Evolutionary conservation across 1,140 invertebrate genomes (phyloP).

Genomic region (Bombus sibiricus): DNA sequence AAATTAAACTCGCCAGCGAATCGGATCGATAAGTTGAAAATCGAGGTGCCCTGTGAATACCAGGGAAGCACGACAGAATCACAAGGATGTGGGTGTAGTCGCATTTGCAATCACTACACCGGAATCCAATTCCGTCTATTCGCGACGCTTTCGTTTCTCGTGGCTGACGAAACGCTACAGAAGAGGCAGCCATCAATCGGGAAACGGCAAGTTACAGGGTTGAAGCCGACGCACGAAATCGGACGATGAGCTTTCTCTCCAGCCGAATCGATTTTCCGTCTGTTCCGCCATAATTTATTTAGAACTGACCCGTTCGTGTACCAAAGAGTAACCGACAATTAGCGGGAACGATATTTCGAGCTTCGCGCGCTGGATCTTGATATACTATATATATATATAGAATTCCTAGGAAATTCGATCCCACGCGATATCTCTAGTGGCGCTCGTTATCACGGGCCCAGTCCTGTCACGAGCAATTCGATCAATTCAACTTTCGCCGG

Average conservation of each 20-base stretch:
- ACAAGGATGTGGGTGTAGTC: neutral
- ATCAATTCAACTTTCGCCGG: neutral
- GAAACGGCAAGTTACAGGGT: neutral
- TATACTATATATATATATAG: neutral
- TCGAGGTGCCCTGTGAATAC: neutral
- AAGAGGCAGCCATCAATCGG: conserved; percentile 2
- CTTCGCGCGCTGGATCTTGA: neutral
- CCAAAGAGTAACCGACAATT: conserved; percentile 20
- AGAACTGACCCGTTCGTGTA: neutral
- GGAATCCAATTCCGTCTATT: neutral
- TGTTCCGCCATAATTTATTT: conserved; percentile 35
- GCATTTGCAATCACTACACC: conserved; percentile 30
- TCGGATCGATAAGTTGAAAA: conserved; percentile 43
- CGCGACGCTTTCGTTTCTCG: conserved; percentile 5
- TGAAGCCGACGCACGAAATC: conserved; percentile 12
- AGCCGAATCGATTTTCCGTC: conserved; percentile 29
- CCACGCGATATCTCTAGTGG: no score
- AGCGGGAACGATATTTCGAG: neutral
- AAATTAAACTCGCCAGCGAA: conserved; percentile 27
- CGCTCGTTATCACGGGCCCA: neutral
- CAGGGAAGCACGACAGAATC: neutral
- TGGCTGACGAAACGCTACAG: neutral
- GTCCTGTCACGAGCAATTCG: neutral
- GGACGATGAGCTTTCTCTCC: neutral
- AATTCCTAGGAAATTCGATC: neutral